A percentile compares a stretch with the other conserved stretches of the same genome.
Evolutionary conservation across 2,113 vertebrate genomes (phyloP).

Genomic region (Oplegnathus fasciatus): DNA sequence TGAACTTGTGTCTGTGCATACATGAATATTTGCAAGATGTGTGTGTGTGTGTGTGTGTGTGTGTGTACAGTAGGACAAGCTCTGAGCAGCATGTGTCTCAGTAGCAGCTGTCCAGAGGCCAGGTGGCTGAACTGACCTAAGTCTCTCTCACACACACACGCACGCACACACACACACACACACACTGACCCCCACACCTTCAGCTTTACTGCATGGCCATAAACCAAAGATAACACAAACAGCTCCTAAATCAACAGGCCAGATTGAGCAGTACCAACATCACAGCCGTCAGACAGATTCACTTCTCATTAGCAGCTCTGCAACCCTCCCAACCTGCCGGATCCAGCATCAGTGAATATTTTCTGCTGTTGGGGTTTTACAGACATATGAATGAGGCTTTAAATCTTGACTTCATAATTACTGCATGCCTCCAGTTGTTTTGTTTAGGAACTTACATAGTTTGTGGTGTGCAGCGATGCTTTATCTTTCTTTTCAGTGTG

Average conservation of each 20-base stretch:
- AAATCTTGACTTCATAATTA: conserved; percentile 2
- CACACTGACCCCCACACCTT: conserved; percentile 61
- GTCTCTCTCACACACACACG: conserved; percentile 33
- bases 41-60: conserved; percentile 51
- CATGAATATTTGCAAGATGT: conserved; percentile 40
- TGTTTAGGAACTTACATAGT: neutral
- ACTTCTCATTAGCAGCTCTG: conserved; percentile 70
- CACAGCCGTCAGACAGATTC: conserved; percentile 61
- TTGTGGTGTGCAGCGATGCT: neutral
- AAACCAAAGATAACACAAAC: conserved; percentile 81
- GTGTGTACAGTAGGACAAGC: conserved; percentile 53
- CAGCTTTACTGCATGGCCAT: conserved; percentile 75
- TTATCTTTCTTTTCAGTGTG: conserved; percentile 3
- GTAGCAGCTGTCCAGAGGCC: conserved; percentile 77
- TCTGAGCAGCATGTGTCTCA: conserved; percentile 70
- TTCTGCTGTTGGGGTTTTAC: neutral
- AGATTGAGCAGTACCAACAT: conserved; percentile 67
- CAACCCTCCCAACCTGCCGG: conserved; percentile 10
- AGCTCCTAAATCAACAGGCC: conserved; percentile 77
- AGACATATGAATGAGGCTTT: neutral
- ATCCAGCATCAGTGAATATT: neutral
- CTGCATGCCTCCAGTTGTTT: conserved; percentile 13
- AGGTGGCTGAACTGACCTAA: conserved; percentile 72
- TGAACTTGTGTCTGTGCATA: conserved; percentile 42
- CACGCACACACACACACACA: conserved; percentile 55